Evolutionary conservation across 2,797 vertebrate genomes (phyloP), one percentile per base, ranked within the genome.

Genomic region (Xenentodon cancila): DNA sequence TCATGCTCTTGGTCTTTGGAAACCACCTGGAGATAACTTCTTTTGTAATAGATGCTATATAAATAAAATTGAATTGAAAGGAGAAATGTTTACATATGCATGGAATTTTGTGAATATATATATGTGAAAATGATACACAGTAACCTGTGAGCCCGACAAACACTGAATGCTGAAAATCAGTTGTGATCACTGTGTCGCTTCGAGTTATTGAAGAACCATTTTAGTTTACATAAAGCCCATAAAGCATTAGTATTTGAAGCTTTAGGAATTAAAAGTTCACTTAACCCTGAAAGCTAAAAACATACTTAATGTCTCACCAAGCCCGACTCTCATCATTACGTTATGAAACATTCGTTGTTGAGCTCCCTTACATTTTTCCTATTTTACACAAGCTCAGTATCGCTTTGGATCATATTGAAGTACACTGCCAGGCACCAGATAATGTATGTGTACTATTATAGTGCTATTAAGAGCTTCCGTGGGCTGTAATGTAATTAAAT

Each of bases 361-460:
- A 60, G 30, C 50, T 8, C 13, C 5, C 25, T n/a, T 16, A 8
- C 22, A 27, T 53, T 60, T 17, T 17, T 73, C 59, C 64, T 72
- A 52, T 47, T 13, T 59, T 58, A n/a, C 13, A 52, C n/a, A 37
- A 51, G 69, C 73, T 75, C 64, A 60, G 67, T 68, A 78, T 55
- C n/a, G 57, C 45, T 64, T 73, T 42, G 46, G 50, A 42, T 63
- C 20, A 47, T 48, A 51, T 40, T 51, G 19, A 21, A 59, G 4
- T 34, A 17, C 49, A 25, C 50, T 53, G 17, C 46, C 52, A 58
- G 61, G 13, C 37, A 64, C 32, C 6, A 21, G 59, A 20, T 62
- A 54, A 77, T 73, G 53, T 59, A 71, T 62, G 43, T 67, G 42
- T 48, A 15, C 47, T 19, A 69, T 79, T 64, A 69, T 44, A 75